Evolutionary conservation across 2,113 vertebrate genomes (phyloP).

Genomic region (Geothlypis trichas): DNA sequence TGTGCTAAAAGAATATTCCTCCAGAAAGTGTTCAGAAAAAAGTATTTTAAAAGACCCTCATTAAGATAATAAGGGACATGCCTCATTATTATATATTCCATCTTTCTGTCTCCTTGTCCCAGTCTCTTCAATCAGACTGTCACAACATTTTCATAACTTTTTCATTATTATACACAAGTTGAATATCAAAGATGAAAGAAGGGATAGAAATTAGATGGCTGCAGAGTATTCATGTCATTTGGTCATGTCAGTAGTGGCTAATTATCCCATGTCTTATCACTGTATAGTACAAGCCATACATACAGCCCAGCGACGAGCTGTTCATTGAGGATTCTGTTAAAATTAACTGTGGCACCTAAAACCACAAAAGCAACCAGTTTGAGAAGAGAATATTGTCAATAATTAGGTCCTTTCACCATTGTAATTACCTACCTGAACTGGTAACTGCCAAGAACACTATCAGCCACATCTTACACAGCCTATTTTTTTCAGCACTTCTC

Average conservation of each 20-base stretch:
- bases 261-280: not conserved
- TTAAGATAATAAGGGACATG: not conserved
- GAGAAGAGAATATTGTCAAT: not conserved
- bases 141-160: constrained; percentile 54
- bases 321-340: not conserved
- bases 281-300: not conserved
- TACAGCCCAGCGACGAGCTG: not conserved
- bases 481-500: not conserved
- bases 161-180: constrained; percentile 5
- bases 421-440: not conserved
- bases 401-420: not conserved
- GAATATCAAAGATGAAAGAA: constrained; percentile 35
- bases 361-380: not conserved
- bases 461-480: not conserved
- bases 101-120: constrained; percentile 24
- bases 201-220: not conserved
- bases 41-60: not conserved
- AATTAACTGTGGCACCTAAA: not conserved
- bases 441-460: not conserved
- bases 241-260: constrained; percentile 28
- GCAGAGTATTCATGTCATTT: constrained; percentile 2
- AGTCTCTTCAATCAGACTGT: constrained; percentile 18
- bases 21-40: constrained; percentile 2
- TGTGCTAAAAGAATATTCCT: not conserved
- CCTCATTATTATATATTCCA: not conserved